phyloP scores from a whole-genome alignment of 2,888 invertebrate species.

The Pomacea canaliculata region DNA sequence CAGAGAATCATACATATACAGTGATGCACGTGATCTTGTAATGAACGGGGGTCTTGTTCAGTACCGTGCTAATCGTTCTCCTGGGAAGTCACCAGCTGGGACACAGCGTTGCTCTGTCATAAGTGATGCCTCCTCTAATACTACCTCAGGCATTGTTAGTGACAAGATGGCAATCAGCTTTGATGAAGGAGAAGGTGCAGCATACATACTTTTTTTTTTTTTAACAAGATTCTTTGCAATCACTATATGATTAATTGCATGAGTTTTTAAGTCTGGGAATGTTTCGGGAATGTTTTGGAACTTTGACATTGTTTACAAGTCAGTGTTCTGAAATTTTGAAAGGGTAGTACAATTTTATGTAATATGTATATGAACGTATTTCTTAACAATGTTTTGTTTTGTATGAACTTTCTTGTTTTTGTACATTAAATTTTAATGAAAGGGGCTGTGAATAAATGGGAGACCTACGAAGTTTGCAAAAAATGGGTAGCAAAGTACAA shows the following conservation, averaged over 20 bases:
- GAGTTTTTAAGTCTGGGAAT: not conserved
- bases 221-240: not conserved
- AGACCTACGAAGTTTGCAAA: too few species aligned
- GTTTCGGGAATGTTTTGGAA: too few species aligned
- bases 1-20: slow-evolving; percentile 81
- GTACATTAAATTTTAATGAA: too few species aligned
- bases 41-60: slow-evolving; percentile 53
- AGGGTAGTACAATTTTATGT: not conserved
- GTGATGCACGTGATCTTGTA: slow-evolving; percentile 66
- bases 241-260: not conserved
- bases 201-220: slow-evolving; percentile 6
- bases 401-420: too few species aligned
- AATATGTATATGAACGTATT: too few species aligned
- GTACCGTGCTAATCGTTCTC: slow-evolving; percentile 47
- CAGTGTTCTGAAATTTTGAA: too few species aligned
- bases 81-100: slow-evolving; percentile 46
- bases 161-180: slow-evolving; percentile 90
- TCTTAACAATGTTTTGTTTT: not conserved
- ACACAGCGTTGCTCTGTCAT: slow-evolving; percentile 86
- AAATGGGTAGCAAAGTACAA: too few species aligned
- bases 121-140: slow-evolving; percentile 94
- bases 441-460: too few species aligned
- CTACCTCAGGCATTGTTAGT: slow-evolving; percentile 95
- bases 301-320: too few species aligned
- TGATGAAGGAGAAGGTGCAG: slow-evolving; percentile 81